phyloP scores from a whole-genome alignment of 53 echinoderm and acorn worm genomes.

The Arbacia lixula region DNA sequence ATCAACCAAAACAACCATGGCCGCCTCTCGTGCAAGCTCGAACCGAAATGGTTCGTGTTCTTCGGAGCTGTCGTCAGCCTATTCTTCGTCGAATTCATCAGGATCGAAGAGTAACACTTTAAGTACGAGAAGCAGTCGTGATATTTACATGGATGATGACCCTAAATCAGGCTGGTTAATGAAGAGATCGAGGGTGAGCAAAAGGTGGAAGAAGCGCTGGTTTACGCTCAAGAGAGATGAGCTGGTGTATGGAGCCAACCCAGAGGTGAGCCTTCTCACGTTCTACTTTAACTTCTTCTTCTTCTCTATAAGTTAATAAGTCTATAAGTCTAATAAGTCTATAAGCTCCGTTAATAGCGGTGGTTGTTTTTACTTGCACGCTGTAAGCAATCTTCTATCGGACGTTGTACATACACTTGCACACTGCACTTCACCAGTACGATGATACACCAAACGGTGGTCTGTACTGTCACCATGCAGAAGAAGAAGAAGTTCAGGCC shows the following conservation, averaged over 20 bases:
- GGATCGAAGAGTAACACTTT: slow-evolving; percentile 47
- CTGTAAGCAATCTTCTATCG: too few relatives aligned
- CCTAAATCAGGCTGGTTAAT: slow-evolving; percentile 91
- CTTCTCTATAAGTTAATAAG: too few relatives aligned
- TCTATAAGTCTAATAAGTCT: too few relatives aligned
- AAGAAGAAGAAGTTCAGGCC: too few relatives aligned
- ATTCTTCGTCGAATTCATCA: slow-evolving; percentile 43
- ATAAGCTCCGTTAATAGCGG: too few relatives aligned
- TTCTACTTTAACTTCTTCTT: too few relatives aligned
- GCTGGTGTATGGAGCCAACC: slow-evolving; percentile 79
- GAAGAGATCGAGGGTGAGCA: slow-evolving; percentile 81
- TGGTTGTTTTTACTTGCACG: too few relatives aligned
- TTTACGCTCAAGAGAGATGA: slow-evolving; percentile 76
- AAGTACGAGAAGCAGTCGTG: slow-evolving; percentile 59
- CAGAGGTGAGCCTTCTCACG: too few relatives aligned
- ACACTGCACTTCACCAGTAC: too few relatives aligned
- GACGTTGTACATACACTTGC: too few relatives aligned
- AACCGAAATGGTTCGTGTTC: slow-evolving; percentile 50
- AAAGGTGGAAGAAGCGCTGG: slow-evolving; percentile 95
- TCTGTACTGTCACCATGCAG: too few relatives aligned
- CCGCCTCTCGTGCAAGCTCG: slow-evolving; percentile 40
- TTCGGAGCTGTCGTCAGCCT: slow-evolving; percentile 33
- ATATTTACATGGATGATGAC: slow-evolving; percentile 62
- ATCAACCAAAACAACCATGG: slow-evolving; percentile 52
- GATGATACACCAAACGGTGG: too few relatives aligned